These are phyloP conservation scores for Junonia oenone DNA, from an alignment of 2,888 invertebrate species.

Conservation along the genomic window DNA sequence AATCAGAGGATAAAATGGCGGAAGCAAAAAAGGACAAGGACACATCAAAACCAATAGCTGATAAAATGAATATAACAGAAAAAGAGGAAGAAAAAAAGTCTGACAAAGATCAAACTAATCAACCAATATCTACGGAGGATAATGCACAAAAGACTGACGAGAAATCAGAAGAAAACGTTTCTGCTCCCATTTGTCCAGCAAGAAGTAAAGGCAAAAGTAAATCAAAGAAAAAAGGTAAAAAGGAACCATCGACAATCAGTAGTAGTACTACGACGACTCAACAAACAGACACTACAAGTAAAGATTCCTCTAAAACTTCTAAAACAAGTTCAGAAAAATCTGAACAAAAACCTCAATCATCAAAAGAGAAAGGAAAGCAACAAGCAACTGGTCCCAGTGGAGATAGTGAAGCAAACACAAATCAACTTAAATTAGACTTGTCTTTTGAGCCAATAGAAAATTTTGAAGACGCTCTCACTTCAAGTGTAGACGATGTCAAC, in stretches of 20 bases:
- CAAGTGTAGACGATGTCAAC: conserved; percentile 64
- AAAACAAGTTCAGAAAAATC: conserved; percentile 40
- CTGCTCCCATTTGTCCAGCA: conserved; percentile 45
- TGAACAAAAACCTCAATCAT: conserved; percentile 36
- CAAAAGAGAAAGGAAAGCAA: conserved; percentile 53
- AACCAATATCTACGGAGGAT: neutral
- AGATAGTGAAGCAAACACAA: conserved; percentile 19
- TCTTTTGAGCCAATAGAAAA: conserved; percentile 60
- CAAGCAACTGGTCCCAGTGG: conserved; percentile 32
- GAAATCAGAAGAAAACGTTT: conserved; percentile 22
- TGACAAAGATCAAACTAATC: neutral
- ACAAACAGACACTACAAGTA: conserved; percentile 19
- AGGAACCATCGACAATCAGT: conserved; percentile 36
- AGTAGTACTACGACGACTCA: conserved; percentile 16
- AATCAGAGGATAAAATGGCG: neutral
- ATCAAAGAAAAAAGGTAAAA: conserved; percentile 59
- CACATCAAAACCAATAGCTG: neutral
- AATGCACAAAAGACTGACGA: neutral
- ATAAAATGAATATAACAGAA: neutral
- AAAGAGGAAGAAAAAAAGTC: neutral
- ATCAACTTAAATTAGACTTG: conserved; percentile 22
- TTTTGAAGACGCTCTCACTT: conserved; percentile 68
- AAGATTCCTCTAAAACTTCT: conserved; percentile 36
- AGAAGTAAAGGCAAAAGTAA: conserved; percentile 65
- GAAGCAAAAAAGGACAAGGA: neutral